A percentile compares a stretch with the other conserved stretches of the same genome.
Conservation (phyloP, 2,888 invertebrate genomes). For the Archips xylosteana region DNA sequence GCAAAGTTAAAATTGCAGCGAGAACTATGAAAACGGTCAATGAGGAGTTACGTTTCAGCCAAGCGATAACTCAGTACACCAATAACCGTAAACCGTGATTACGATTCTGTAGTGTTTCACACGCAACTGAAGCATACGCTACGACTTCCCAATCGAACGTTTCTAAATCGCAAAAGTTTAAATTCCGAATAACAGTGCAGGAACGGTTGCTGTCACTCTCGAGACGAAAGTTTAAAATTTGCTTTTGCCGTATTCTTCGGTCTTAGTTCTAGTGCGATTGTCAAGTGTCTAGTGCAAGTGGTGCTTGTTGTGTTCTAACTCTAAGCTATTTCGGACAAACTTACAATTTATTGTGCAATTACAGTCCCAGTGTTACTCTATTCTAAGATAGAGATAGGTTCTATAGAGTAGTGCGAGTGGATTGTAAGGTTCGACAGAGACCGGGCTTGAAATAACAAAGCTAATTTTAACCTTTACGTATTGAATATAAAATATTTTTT, state of each 20-base stretch:
- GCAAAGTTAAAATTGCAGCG: conserved; percentile 1
- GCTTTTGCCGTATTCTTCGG: conserved; percentile 62
- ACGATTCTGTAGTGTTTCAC: conserved; percentile 7
- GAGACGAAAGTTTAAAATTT: conserved; percentile 36
- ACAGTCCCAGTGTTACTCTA: conserved; percentile 70
- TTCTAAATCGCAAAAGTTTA: conserved; percentile 41
- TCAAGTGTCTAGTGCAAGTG: conserved; percentile 72
- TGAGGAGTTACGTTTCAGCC: conserved; percentile 23
- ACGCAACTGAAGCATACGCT: conserved; percentile 2
- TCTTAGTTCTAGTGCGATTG: conserved; percentile 72
- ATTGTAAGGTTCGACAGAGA: conserved; percentile 54
- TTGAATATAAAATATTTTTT: too few relatives aligned
- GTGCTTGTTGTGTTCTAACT: conserved; percentile 68
- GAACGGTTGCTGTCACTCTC: conserved; percentile 47
- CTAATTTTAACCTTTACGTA: not conserved
- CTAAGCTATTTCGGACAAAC: conserved; percentile 75
- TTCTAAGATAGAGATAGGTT: conserved; percentile 77
- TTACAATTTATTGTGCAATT: conserved; percentile 76
- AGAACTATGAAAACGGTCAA: conserved; percentile 12
- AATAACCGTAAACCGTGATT: conserved; percentile 24
- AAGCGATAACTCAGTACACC: conserved; percentile 8
- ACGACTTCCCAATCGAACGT: conserved; percentile 20
- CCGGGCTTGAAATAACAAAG: not conserved
- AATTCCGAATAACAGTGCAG: conserved; percentile 40
- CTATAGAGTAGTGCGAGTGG: conserved; percentile 69